Base-by-base conservation (phyloP, 2,888 invertebrate genomes). In the Steinernema hermaphroditum region DNA sequence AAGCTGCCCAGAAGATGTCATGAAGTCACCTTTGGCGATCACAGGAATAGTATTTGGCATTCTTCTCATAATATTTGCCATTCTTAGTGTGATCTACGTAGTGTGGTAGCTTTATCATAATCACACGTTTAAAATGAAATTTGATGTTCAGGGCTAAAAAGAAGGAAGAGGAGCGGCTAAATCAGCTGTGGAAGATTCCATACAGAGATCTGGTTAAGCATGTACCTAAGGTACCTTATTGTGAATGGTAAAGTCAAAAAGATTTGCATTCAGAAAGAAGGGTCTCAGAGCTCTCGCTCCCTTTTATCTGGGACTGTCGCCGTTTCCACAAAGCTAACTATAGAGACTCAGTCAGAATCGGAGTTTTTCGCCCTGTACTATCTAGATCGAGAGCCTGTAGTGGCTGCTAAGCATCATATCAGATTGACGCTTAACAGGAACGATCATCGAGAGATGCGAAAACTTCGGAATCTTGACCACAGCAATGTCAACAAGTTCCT, bases 401-500 rank as follows among this genome's bases (percentile, higher is more conserved):
- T 78, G 1, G 77, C 74, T 6, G 22, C 75, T 22, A 77, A 77
- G 46, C 78, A 76, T 22, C 41, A 74, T 12, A 16, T 49, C 12
- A 69, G 57, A 22, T 24, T 72, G 1, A 24, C 62, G 12, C 43
- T 77, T 1, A 49, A 14, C 37, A 27, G 44, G 24, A 43, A 24
- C 29, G 68, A 72, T n/a, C 46, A 29, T 19, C 6, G 32, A 22
- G 57, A 72, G 6, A 22, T 72, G 1, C 68, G 72, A 14, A 72
- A 72, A 77, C 49, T 85, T 69, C 72, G 83, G 9, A 78, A 82
- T 57, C 70, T 85, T 70, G 83, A 85, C 22, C 80, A 85, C 74
- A 82, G 82, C 41, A 85, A 85, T 73, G 43, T 82, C n/a, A 84
- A 85, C 76, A 79, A 79, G 37, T 86, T 85, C 62, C 72, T 84